A percentile compares a stretch with the other conserved stretches of the same genome.
Conservation (phyloP, 1,140 invertebrate species). For the Megathymus violae region DNA sequence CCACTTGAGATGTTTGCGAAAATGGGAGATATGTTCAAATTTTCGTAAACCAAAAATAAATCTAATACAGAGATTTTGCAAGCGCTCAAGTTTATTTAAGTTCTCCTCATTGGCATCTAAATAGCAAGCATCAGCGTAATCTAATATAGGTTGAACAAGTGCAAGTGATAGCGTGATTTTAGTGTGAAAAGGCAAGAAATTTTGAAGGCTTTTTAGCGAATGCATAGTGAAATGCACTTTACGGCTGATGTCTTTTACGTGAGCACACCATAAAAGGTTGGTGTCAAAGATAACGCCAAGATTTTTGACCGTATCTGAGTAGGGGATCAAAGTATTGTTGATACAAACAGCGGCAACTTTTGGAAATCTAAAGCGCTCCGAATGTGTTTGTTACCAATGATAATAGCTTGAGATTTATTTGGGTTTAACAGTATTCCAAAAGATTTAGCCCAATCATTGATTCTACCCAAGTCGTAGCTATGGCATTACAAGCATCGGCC, state of each 20-base stretch:
- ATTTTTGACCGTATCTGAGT: background rate
- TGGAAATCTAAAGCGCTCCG: background rate
- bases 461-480: background rate
- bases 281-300: background rate
- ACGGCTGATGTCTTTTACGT: background rate
- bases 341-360: background rate
- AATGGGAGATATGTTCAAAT: constrained; percentile 18
- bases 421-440: background rate
- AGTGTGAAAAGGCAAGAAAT: no score
- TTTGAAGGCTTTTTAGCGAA: no score
- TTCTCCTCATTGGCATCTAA: constrained; percentile 10
- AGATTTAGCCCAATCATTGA: background rate
- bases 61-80: constrained; percentile 2
- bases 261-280: background rate
- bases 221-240: background rate
- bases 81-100: constrained; percentile 1
- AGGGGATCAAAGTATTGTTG: background rate
- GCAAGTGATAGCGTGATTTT: background rate
- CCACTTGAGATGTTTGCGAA: constrained; percentile 25
- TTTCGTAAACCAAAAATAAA: constrained; percentile 24
- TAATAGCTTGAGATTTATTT: background rate
- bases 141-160: background rate
- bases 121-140: constrained; percentile 1
- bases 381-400: background rate
- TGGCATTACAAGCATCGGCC: no score